Evolutionary conservation across 2,888 invertebrate genomes (phyloP).

Genomic region (Eledone cirrhosa): DNA sequence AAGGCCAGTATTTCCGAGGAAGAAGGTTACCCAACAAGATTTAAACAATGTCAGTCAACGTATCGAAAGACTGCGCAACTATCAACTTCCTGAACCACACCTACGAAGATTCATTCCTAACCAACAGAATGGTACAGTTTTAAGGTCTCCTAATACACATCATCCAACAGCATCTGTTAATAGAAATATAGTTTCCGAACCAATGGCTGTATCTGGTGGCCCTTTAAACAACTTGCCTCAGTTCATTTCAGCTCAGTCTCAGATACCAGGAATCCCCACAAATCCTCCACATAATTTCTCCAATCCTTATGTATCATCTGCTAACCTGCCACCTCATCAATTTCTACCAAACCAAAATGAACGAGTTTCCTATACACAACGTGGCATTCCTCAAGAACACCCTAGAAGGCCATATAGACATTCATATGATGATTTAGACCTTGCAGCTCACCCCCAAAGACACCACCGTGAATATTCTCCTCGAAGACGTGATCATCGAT

Average conservation of each 20-base stretch:
- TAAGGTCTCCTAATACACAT: no score
- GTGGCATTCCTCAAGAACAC: background rate
- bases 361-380: background rate
- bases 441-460: background rate
- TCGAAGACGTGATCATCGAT: slow-evolving; percentile 38
- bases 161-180: no score
- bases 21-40: slow-evolving; percentile 54
- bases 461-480: slow-evolving; percentile 15
- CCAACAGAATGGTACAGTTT: background rate
- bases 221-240: no score
- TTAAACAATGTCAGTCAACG: slow-evolving; percentile 52
- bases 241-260: no score
- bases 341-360: slow-evolving; percentile 10
- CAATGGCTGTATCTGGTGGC: no score
- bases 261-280: slow-evolving; percentile 28
- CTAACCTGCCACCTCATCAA: slow-evolving; percentile 43
- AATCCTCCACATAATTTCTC: slow-evolving; percentile 29
- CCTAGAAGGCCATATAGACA: slow-evolving; percentile 40
- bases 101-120: background rate
- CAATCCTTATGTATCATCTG: slow-evolving; percentile 24
- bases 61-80: slow-evolving; percentile 51
- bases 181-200: no score
- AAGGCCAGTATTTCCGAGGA: slow-evolving; percentile 29
- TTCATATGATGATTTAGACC: slow-evolving; percentile 48
- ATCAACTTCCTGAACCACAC: slow-evolving; percentile 42